phyloP scores from a whole-genome alignment of 2,888 invertebrate genomes.

The Eurytoma adleriae region DNA sequence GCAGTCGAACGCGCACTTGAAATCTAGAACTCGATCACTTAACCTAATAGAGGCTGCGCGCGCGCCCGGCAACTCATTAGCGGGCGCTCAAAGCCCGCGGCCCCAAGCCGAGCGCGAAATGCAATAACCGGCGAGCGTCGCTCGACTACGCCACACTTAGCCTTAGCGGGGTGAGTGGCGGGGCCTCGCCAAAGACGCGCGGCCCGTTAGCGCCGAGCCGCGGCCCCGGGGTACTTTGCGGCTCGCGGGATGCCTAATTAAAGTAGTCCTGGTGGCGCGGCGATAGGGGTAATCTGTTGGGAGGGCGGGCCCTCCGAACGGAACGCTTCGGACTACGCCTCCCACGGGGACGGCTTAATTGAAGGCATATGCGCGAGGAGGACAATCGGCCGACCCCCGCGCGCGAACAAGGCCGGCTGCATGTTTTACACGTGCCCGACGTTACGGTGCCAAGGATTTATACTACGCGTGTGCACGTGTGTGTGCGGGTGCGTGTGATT shows the following conservation, averaged over 20 bases:
- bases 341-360: slow-evolving; percentile 59
- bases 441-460: no score
- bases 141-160: background rate
- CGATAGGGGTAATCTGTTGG: slow-evolving; percentile 28
- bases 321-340: slow-evolving; percentile 35
- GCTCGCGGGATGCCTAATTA: slow-evolving; percentile 58
- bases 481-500: no score
- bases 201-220: background rate
- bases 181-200: no score
- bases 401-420: slow-evolving; percentile 7
- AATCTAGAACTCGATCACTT: slow-evolving; percentile 31
- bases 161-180: background rate
- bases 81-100: slow-evolving; percentile 17
- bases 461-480: no score
- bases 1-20: background rate
- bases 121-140: background rate
- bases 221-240: background rate
- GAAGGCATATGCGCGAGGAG: slow-evolving; percentile 56
- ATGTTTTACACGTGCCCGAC: no score
- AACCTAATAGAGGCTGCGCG: slow-evolving; percentile 12
- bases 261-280: slow-evolving; percentile 51
- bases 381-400: slow-evolving; percentile 58
- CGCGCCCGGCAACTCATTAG: slow-evolving; percentile 1
- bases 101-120: background rate
- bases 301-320: slow-evolving; percentile 51